Evolutionary conservation across 2,797 vertebrate species (phyloP).

Genomic region (Pachyuromys duprasi): DNA sequence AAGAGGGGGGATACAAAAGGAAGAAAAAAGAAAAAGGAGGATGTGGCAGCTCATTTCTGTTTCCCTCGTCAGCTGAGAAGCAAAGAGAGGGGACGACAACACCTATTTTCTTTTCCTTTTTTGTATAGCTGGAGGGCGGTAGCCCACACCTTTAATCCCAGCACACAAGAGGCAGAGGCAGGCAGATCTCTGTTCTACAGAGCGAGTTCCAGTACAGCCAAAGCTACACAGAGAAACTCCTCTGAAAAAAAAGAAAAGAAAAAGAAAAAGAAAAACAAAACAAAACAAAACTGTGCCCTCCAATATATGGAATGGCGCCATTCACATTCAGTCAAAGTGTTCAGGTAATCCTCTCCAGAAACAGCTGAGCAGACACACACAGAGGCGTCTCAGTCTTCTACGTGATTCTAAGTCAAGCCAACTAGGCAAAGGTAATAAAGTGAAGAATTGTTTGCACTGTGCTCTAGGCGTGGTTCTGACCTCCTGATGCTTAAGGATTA

Average conservation of each 20-base stretch:
- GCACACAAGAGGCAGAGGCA: not conserved
- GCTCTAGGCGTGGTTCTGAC: not conserved
- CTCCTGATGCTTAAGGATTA: not conserved
- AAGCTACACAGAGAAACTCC: not conserved
- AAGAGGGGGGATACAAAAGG: not conserved
- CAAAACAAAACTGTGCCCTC: not conserved
- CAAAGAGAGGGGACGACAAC: not conserved
- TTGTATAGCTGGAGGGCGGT: not conserved
- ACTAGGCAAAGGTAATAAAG: not conserved
- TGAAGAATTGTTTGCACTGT: not conserved
- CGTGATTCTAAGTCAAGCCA: not conserved
- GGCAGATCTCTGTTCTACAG: not conserved
- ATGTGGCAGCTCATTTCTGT: not conserved
- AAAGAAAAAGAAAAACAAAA: not conserved
- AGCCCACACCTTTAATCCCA: not conserved
- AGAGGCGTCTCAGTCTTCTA: not conserved
- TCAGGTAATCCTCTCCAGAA: not conserved
- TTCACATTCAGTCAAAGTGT: not conserved
- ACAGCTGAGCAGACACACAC: not conserved
- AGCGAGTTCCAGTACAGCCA: not conserved
- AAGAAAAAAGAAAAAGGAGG: not conserved
- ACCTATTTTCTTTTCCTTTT: not conserved
- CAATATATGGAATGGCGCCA: not conserved
- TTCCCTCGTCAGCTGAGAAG: not conserved
- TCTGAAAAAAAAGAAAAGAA: not conserved